Conservation (phyloP, 2,888 invertebrate species). For the Apodemia duryi region DNA sequence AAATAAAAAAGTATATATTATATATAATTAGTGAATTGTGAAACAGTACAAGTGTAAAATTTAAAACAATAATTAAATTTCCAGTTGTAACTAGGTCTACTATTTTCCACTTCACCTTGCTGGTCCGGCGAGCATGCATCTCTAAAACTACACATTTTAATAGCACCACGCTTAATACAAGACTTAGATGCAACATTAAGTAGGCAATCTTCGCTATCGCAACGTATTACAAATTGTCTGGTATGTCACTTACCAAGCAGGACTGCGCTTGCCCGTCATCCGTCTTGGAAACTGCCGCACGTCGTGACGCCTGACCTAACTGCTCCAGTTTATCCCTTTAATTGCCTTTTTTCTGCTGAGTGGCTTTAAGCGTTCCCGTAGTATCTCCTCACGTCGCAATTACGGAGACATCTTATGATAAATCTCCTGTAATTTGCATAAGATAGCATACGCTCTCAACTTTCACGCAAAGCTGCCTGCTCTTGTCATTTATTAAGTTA, state of each 20-base stretch:
- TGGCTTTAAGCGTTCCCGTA: conserved; percentile 70
- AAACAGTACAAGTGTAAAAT: too few species aligned
- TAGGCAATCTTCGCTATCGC: neutral
- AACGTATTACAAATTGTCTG: neutral
- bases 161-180: too few species aligned
- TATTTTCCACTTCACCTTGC: too few species aligned
- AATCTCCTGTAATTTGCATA: conserved; percentile 79
- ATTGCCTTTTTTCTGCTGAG: conserved; percentile 76
- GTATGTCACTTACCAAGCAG: conserved; percentile 14
- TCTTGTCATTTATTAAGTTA: conserved; percentile 77
- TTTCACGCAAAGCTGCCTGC: conserved; percentile 75
- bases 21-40: too few species aligned
- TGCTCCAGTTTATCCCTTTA: conserved; percentile 76
- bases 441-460: conserved; percentile 79
- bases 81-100: too few species aligned
- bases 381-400: conserved; percentile 79
- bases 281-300: conserved; percentile 53
- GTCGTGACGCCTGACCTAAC: conserved; percentile 67
- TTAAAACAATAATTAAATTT: too few species aligned
- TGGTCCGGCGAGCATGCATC: too few species aligned
- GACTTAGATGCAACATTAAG: too few species aligned
- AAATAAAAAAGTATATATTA: too few species aligned
- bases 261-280: conserved; percentile 36
- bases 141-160: too few species aligned
- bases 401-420: conserved; percentile 79